Evolutionary conservation across 2,797 vertebrate species (phyloP).

Genomic region (Catamblyrhynchus diadema): DNA sequence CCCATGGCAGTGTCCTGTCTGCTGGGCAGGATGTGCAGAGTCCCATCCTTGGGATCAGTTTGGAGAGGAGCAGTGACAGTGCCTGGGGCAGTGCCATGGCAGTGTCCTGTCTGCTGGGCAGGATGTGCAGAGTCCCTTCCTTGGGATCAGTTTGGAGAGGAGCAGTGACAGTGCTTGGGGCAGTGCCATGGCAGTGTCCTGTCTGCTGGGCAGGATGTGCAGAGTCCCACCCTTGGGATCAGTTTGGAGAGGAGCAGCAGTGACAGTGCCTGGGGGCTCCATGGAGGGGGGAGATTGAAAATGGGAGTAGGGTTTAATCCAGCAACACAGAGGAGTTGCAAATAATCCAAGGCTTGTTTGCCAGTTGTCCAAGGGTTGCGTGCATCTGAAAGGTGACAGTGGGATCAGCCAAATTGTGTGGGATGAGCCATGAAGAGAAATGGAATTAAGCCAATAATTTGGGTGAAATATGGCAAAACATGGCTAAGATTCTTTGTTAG

Average conservation of each 20-base stretch:
- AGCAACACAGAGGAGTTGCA: background rate
- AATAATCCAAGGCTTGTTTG: background rate
- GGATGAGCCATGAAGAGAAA: background rate
- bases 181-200: too few species aligned
- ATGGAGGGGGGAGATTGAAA: background rate
- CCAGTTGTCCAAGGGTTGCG: accelerated
- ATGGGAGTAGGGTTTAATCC: background rate
- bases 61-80: too few species aligned
- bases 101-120: too few species aligned
- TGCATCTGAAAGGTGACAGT: background rate
- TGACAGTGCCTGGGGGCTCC: background rate
- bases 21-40: accelerated
- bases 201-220: accelerated
- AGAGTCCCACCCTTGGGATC: too few species aligned
- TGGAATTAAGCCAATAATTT: background rate
- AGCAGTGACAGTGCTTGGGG: too few species aligned
- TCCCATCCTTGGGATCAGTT: too few species aligned
- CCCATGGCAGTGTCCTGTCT: accelerated
- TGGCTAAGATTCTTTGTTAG: background rate
- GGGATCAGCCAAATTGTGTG: background rate
- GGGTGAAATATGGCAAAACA: background rate
- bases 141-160: too few species aligned
- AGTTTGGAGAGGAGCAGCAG: background rate
- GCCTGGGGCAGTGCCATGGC: too few species aligned
- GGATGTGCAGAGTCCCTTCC: too few species aligned